Conservation (phyloP, 2,888 invertebrate species). For the Sarcophaga variegata region DNA sequence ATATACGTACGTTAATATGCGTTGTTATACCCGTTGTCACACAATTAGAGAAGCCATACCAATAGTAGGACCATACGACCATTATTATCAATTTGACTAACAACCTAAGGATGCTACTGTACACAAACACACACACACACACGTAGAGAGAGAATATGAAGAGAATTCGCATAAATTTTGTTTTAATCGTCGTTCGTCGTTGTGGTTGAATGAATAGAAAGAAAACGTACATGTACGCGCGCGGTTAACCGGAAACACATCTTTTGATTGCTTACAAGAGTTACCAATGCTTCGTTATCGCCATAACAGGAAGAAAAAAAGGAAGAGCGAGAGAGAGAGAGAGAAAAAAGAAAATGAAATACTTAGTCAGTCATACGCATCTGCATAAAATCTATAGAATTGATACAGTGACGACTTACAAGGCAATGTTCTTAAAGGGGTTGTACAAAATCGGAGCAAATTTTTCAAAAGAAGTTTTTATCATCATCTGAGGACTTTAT, state of each 20-base stretch:
- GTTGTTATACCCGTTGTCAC: neutral
- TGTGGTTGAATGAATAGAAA: neutral
- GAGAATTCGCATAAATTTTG: neutral
- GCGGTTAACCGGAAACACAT: conserved; percentile 68
- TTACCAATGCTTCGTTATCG: conserved; percentile 60
- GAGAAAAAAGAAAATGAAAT: neutral
- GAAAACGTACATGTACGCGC: conserved; percentile 22
- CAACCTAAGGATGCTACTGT: no score
- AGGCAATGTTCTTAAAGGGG: no score
- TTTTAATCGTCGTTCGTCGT: neutral
- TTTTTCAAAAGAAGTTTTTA: no score
- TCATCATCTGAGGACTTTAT: no score
- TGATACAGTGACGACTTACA: neutral
- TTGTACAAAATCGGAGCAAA: no score
- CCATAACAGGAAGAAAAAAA: neutral
- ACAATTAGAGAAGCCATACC: neutral
- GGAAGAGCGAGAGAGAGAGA: neutral
- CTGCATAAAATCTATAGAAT: conserved; percentile 22
- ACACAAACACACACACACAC: neutral
- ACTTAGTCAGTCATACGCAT: neutral
- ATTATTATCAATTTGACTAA: neutral
- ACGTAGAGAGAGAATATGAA: neutral
- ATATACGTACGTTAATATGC: neutral
- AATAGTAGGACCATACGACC: neutral
- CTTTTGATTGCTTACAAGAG: conserved; percentile 59